These are phyloP conservation scores for Odocoileus hemionus DNA, from an alignment of 2,113 vertebrate species.

Conservation along the genomic window DNA sequence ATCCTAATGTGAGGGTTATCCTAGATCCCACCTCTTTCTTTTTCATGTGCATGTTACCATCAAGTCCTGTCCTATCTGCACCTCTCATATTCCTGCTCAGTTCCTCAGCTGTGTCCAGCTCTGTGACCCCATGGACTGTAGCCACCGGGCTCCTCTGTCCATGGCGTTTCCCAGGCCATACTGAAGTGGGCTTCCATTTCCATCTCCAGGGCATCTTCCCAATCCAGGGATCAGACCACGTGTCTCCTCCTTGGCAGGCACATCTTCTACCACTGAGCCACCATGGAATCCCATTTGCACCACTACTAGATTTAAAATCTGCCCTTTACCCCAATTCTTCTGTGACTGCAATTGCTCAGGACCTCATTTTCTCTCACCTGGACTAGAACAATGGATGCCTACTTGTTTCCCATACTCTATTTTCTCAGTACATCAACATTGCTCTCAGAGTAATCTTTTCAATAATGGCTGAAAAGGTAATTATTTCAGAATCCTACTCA, in stretches of 20 bases:
- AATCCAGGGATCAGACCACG: background rate
- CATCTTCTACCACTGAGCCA: background rate
- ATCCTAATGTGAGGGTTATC: background rate
- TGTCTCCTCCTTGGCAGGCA: background rate
- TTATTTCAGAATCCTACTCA: background rate
- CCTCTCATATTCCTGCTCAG: background rate
- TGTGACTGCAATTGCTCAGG: background rate
- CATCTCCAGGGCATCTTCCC: background rate
- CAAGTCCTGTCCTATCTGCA: background rate
- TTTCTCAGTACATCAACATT: background rate
- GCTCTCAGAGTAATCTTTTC: background rate
- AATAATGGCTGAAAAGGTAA: background rate
- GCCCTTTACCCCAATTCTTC: background rate
- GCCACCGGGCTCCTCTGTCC: background rate
- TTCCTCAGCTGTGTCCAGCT: background rate
- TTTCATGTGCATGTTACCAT: background rate
- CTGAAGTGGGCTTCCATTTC: background rate
- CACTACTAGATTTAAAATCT: background rate
- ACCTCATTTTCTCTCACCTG: background rate
- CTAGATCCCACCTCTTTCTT: background rate
- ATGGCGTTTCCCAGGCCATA: background rate
- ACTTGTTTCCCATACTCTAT: background rate
- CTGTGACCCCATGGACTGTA: background rate
- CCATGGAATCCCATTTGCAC: background rate
- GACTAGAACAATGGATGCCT: background rate